Evolutionary conservation across 2,888 invertebrate species (phyloP).

Genomic region (Alentia gelatinosa): DNA sequence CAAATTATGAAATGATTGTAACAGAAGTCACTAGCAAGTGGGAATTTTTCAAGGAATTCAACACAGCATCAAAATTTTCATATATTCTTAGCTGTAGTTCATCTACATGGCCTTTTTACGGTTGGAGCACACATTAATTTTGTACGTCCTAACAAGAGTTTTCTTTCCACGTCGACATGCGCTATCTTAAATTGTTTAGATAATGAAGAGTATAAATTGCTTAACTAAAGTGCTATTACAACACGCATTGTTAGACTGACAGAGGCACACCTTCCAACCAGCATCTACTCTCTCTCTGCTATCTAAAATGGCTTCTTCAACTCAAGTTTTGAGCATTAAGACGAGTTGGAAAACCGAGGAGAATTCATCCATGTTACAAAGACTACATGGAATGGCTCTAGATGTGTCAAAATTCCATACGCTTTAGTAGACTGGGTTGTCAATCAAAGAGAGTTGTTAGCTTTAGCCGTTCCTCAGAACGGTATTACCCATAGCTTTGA

Average conservation of each 20-base stretch:
- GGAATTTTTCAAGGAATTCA: not conserved
- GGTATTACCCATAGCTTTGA: not conserved
- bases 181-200: not conserved
- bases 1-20: not conserved
- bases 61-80: not conserved
- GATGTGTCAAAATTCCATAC: not conserved
- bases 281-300: not conserved
- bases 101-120: not conserved
- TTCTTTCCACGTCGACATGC: not conserved
- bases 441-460: not conserved
- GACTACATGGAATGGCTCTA: not conserved
- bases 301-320: not conserved
- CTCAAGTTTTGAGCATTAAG: not conserved
- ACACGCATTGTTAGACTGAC: not conserved
- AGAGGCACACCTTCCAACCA: not conserved
- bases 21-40: not conserved
- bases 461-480: not conserved
- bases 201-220: not conserved
- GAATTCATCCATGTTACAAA: not conserved
- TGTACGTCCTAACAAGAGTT: not conserved
- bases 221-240: not conserved
- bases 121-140: not conserved
- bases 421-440: not conserved
- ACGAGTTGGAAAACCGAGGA: not conserved
- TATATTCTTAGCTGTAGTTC: not conserved